phyloP scores from a whole-genome alignment of 2,888 invertebrate species.

The Mimas tiliae region DNA sequence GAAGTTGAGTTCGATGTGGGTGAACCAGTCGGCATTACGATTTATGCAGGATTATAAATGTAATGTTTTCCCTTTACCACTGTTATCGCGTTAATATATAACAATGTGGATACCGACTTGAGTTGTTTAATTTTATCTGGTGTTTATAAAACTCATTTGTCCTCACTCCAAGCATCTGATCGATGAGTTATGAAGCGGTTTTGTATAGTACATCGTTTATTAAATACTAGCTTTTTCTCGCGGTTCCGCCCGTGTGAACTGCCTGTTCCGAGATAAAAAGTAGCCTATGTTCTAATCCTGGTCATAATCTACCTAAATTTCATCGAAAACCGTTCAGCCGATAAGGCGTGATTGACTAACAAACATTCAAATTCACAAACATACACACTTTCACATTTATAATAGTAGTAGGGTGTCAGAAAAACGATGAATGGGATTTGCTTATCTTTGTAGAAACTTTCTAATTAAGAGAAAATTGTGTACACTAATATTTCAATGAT shows the following conservation, averaged over 20 bases:
- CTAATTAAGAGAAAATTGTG: background rate
- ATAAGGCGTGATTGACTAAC: too few species aligned
- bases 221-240: too few species aligned
- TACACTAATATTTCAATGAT: background rate
- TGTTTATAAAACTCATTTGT: slow-evolving; percentile 16
- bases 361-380: too few species aligned
- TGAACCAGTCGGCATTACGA: slow-evolving; percentile 32
- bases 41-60: slow-evolving; percentile 45
- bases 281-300: too few species aligned
- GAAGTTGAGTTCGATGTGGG: slow-evolving; percentile 35
- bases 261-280: too few species aligned
- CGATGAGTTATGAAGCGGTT: background rate
- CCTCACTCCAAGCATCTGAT: background rate
- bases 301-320: too few species aligned
- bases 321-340: too few species aligned
- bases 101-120: background rate
- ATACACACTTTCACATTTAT: too few species aligned
- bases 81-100: slow-evolving; percentile 10
- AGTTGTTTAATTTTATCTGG: background rate
- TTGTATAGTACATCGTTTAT: slow-evolving; percentile 4
- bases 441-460: background rate
- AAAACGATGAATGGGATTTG: slow-evolving; percentile 2
- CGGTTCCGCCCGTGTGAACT: too few species aligned
- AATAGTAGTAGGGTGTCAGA: too few species aligned
- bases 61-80: slow-evolving; percentile 33